Conservation (phyloP, 2,113 vertebrate genomes). For the Gnathonemus echidnorhynchus region DNA sequence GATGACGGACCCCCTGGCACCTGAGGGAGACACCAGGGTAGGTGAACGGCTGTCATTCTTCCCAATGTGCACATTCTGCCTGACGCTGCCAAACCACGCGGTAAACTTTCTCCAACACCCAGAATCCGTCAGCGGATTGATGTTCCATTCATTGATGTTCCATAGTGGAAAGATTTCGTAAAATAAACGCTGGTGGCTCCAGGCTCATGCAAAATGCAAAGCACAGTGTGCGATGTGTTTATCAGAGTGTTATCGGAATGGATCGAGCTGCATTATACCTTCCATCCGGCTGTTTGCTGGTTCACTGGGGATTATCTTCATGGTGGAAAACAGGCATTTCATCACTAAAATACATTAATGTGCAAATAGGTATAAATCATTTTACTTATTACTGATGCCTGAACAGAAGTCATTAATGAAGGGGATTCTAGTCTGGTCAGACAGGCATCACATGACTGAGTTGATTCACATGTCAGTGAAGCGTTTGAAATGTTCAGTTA, state of each 20-base stretch:
- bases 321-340: constrained; percentile 18
- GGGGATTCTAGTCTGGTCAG: constrained; percentile 17
- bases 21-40: constrained; percentile 83
- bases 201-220: not conserved
- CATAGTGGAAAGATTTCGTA: not conserved
- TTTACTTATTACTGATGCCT: constrained; percentile 21
- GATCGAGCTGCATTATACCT: constrained; percentile 7
- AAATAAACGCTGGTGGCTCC: not conserved
- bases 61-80: constrained; percentile 17
- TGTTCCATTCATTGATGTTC: not conserved
- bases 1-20: constrained; percentile 90
- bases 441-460: not conserved
- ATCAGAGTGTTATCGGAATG: not conserved
- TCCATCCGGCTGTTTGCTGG: not conserved
- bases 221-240: not conserved
- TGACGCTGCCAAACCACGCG: constrained; percentile 13
- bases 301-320: not conserved
- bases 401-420: constrained; percentile 17
- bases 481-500: not conserved
- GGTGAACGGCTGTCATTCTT: constrained; percentile 38
- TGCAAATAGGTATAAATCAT: constrained; percentile 37
- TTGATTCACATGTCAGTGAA: not conserved
- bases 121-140: not conserved
- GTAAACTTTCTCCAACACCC: not conserved
- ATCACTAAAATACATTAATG: constrained; percentile 28